Evolutionary conservation across 2,113 vertebrate genomes (phyloP), one percentile per base, ranked within the genome.

Genomic region (Pseudorectes ferrugineus): DNA sequence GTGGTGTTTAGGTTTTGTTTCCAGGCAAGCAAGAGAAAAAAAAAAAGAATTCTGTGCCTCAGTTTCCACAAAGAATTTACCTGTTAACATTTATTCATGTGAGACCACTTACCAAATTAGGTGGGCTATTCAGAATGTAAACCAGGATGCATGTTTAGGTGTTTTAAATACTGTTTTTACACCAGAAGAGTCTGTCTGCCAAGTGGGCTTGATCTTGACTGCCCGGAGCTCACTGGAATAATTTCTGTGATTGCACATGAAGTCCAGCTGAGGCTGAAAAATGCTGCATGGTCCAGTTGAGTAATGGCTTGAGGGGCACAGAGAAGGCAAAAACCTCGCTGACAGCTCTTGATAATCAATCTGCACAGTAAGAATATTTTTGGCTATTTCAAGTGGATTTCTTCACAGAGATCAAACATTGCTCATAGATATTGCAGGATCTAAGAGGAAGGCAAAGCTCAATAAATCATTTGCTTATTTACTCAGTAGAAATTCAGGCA

Each of bases 381-480:
- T 62, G 22, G 43, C 57, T 48, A 2, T 40, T 92, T 85, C 45
- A 40, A 75, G 62, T 40, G 33, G 43, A 75, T 85, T 79, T 81
- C 57, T 88, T 91, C 62, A 31, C 7, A 36, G 33, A 88, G 52
- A 79, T 95, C 71, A 91, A 75, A 91, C 45, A 14, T 38, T 38
- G 15, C 62, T 79, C 42, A 40, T 28, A 38, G 48, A 43, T 83
- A 70, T 33, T 91, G n/a, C 72, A 49, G 48, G 22, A 57, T 76
- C 68, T 83, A 17, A 91, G 67, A 49, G 79, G 40, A 45, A 74
- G 21, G n/a, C 17, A 80, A 61, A 83, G 42, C 31, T 89, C 77
- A 55, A 77, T 86, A 93, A 87, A 87, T 91, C 42, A 52, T 74
- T 86, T 91, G 17, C 49, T 72, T 87, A n/a, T 91, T 91, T 84